Conservation (phyloP, 2,888 invertebrate genomes). For the Ichneumoninae sp. region DNA sequence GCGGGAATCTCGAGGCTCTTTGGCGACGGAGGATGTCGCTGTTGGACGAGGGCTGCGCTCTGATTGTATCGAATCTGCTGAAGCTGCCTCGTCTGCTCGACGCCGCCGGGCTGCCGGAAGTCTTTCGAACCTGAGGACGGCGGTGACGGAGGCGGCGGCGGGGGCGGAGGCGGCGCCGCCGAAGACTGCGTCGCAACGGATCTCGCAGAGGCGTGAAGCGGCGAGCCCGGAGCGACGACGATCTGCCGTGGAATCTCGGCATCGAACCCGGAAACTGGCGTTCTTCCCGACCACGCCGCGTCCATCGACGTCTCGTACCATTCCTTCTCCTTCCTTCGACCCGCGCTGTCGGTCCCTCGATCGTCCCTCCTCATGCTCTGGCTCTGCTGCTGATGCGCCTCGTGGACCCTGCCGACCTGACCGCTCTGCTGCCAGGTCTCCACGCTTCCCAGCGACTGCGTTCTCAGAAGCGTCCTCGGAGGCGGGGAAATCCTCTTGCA, state of each 20-base stretch:
- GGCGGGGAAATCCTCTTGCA: conserved; percentile 69
- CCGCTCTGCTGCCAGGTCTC: conserved; percentile 80
- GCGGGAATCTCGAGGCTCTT: conserved; percentile 86
- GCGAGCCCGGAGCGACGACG: conserved; percentile 56
- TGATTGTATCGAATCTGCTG: conserved; percentile 71
- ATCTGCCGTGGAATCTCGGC: conserved; percentile 58
- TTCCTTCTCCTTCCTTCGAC: conserved; percentile 86
- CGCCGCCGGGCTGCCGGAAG: background rate
- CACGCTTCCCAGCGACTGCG: conserved; percentile 87
- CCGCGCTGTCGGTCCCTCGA: conserved; percentile 63
- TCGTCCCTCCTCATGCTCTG: conserved; percentile 68
- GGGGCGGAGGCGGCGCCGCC: conserved; percentile 49
- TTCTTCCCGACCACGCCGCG: conserved; percentile 73
- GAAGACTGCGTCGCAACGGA: conserved; percentile 41
- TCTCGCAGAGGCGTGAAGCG: conserved; percentile 49
- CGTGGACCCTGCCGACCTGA: conserved; percentile 21
- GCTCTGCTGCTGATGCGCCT: conserved; percentile 34
- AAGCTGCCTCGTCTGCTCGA: background rate
- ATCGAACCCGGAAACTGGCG: conserved; percentile 18
- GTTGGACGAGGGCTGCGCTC: conserved; percentile 69
- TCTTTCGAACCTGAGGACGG: conserved; percentile 57
- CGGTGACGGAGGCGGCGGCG: conserved; percentile 62
- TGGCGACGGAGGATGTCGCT: conserved; percentile 77
- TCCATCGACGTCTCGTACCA: conserved; percentile 90
- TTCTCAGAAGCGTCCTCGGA: conserved; percentile 84